phyloP scores from a whole-genome alignment of 1,140 invertebrate genomes.

The Nymphalis io region DNA sequence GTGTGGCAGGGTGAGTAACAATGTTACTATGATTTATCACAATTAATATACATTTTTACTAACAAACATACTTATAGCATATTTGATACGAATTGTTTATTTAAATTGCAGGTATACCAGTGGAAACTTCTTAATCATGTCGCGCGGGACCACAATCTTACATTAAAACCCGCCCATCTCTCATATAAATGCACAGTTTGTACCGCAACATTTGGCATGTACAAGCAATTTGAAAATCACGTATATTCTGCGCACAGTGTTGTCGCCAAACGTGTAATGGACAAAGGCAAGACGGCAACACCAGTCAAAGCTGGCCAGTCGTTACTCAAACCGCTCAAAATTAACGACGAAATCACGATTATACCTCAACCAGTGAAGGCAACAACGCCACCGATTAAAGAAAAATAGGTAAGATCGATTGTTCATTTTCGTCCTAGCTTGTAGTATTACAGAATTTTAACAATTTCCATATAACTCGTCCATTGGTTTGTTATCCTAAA shows the following conservation, averaged over 20 bases:
- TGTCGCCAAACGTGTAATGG: slow-evolving; percentile 87
- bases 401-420: slow-evolving; percentile 29
- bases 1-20: slow-evolving; percentile 86
- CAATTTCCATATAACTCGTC: no score
- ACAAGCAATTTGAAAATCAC: slow-evolving; percentile 97
- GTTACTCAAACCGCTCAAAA: slow-evolving; percentile 15
- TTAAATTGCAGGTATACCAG: slow-evolving; percentile 87
- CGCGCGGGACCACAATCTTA: slow-evolving; percentile 95
- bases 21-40: not conserved
- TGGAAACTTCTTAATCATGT: slow-evolving; percentile 96
- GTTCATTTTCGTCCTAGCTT: not conserved
- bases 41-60: not conserved
- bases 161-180: slow-evolving; percentile 94
- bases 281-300: slow-evolving; percentile 7
- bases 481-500: no score
- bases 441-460: not conserved
- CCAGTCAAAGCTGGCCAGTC: slow-evolving; percentile 8
- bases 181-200: slow-evolving; percentile 98
- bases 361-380: slow-evolving; percentile 88
- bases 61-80: not conserved
- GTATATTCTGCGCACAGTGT: slow-evolving; percentile 96
- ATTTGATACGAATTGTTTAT: not conserved
- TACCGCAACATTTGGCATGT: slow-evolving; percentile 97
- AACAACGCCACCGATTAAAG: slow-evolving; percentile 33
- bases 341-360: slow-evolving; percentile 85